A percentile compares a stretch with the other conserved stretches of the same genome.
Evolutionary conservation across 2,113 vertebrate species (phyloP).

Genomic region (Aegypius monachus): DNA sequence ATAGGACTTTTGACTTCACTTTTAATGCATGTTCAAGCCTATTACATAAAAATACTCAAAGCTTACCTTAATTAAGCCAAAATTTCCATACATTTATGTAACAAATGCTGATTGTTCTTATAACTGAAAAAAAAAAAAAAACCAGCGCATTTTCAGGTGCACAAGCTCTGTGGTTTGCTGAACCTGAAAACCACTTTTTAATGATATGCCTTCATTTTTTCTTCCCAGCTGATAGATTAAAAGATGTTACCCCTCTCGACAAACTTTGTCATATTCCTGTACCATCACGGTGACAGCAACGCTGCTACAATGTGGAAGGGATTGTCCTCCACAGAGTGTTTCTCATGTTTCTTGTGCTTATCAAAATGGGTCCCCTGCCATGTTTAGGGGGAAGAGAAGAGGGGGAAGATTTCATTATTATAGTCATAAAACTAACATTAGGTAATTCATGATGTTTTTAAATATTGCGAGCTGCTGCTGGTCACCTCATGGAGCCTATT

Average conservation of each 20-base stretch:
- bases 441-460: neutral
- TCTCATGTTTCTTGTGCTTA: neutral
- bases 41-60: neutral
- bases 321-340: neutral
- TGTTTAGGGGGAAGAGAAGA: neutral
- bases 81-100: neutral
- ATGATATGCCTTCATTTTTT: neutral
- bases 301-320: neutral
- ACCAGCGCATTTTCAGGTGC: neutral
- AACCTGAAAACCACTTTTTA: neutral
- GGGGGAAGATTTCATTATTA: neutral
- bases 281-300: neutral
- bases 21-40: neutral
- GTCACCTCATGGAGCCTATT: neutral
- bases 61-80: neutral
- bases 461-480: neutral
- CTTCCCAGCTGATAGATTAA: neutral
- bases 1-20: constrained; percentile 1
- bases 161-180: neutral
- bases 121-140: neutral
- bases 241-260: neutral
- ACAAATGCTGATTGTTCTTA: neutral
- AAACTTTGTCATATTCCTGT: neutral
- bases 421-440: neutral
- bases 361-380: neutral